Base-by-base conservation (phyloP, 2,797 vertebrate species). In the Mormyrops attenuatus region DNA sequence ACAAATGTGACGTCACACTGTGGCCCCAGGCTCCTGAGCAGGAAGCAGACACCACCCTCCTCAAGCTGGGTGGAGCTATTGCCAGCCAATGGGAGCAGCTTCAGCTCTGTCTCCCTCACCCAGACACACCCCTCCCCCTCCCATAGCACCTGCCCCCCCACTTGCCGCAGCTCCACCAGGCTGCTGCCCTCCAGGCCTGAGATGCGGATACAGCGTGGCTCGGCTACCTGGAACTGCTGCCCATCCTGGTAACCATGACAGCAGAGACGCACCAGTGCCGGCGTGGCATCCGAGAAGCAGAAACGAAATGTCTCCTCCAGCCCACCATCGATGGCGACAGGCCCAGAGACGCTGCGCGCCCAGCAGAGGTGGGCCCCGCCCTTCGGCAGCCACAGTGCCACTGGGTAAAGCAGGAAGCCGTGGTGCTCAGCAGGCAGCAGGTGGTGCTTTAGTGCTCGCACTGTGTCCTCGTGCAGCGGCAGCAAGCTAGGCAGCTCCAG, bases 1-100 rank as follows among this genome's bases (percentile, higher is more conserved):
- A 90, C 88, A 66, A 94, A 91, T 73, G 90, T 94, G 30, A 94
- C 90, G 82, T 92, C 89, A 11, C 93, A 94, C 41, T 92, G 87
- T 1, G 90, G n/a, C 34, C 89, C 90, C 30, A 26, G 52, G 26
- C 87, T 84, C 3, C 85, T 91, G 66, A 94, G 90, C 8, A 63
- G 91, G 34, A 94, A 93, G 80, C 92, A 92, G 91, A 93, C 93
- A 50, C 93, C 92, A n/a, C 89, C 90, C 3, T 91, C 91, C 57
- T 89, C 89, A 47, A 92, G 38, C 84, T 90, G 90, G 55, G 84
- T 66, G 0, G 50, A 50, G 63, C 89, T 84, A 80, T 50, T 91
- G 44, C 63, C 88, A 11, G 53, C 85, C 5, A 92, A 52, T 8
- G 85, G 30, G 52, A 90, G 84, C n/a, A 92, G 88, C 90, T 85